phyloP scores from a whole-genome alignment of 2,797 vertebrate genomes.

The Arctocebus calabarensis region DNA sequence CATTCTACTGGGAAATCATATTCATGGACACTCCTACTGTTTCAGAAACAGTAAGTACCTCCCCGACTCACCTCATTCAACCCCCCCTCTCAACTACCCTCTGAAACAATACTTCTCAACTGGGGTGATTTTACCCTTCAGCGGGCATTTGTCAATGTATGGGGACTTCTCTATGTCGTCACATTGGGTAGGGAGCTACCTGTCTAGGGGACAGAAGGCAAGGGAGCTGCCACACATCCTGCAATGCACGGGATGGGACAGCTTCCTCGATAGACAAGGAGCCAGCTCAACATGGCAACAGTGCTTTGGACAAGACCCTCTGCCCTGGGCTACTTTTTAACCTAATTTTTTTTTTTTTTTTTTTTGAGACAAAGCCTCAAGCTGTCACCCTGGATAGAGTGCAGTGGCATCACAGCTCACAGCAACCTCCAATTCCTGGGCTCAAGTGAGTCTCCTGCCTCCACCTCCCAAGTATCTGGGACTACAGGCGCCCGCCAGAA shows the following conservation, averaged over 20 bases:
- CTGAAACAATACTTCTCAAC: neutral
- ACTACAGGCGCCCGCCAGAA: too few relatives aligned
- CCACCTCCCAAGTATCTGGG: too few relatives aligned
- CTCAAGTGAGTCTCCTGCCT: too few relatives aligned
- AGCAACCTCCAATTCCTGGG: too few relatives aligned
- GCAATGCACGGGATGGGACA: neutral
- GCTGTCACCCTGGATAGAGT: too few relatives aligned
- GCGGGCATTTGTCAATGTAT: neutral
- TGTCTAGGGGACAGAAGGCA: neutral
- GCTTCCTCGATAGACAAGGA: neutral
- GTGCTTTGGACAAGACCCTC: accelerated
- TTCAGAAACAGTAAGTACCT: neutral
- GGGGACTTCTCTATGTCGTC: neutral
- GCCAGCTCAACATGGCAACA: neutral
- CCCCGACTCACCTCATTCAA: neutral
- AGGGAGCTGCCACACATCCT: neutral
- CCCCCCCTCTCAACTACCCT: neutral
- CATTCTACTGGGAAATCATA: neutral
- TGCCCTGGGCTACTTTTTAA: too few relatives aligned
- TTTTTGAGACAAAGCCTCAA: too few relatives aligned
- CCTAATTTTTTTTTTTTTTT: too few relatives aligned
- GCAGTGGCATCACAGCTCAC: too few relatives aligned
- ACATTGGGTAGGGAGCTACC: too few relatives aligned
- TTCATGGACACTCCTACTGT: neutral
- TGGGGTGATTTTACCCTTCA: neutral